Base-by-base conservation (phyloP, 2,888 invertebrate species). In the Dinocampus coccinellae region DNA sequence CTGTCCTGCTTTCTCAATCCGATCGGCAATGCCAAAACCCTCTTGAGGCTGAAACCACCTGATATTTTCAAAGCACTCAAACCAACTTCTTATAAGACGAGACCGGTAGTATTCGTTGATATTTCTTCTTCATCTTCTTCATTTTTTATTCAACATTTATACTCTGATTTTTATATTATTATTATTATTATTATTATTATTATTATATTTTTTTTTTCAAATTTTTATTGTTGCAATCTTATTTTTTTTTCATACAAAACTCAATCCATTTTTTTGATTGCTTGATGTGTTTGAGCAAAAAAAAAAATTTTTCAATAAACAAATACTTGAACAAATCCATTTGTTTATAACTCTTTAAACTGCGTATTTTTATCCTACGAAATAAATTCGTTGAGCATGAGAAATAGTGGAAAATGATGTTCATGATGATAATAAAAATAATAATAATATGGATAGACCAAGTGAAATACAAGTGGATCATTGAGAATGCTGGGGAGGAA, bases 11-110 rank as follows among this genome's bases (percentile, higher is more conserved):
- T 66, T 66, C 57, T 70, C 71, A 72, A 72, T 69, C 62, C 70
- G 69, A 62, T 57, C 71, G 70, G 67, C 70, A 73, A 70, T 75
- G 47, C 47, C 74, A 29, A 69, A 74, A 63, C 67, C 47, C 66
- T 69, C 69, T 64, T 26, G 61, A 64, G 42, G 60, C 58, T 29
- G 67, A 60, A 65, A 53, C 57, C 65, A 70, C 68, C 67, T 69
- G 73, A 76, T 77, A 77, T 76, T 77, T 76, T 77, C 76, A 71
- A 73, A 77, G 77, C 77, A 76, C 77, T 77, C 69, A 67, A 64
- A 26, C 29, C 55, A 34, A 34, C 53, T 55, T 57, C 39, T 66
- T 57, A 66, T 39, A 47, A 34, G 66, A 66, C 57, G 55, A 34
- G 57, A 57, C 57, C 39, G 33, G n/a, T n/a, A n/a, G 55, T 68